phyloP scores from a whole-genome alignment of 1,140 invertebrate species.

The Drosophila persimilis region DNA sequence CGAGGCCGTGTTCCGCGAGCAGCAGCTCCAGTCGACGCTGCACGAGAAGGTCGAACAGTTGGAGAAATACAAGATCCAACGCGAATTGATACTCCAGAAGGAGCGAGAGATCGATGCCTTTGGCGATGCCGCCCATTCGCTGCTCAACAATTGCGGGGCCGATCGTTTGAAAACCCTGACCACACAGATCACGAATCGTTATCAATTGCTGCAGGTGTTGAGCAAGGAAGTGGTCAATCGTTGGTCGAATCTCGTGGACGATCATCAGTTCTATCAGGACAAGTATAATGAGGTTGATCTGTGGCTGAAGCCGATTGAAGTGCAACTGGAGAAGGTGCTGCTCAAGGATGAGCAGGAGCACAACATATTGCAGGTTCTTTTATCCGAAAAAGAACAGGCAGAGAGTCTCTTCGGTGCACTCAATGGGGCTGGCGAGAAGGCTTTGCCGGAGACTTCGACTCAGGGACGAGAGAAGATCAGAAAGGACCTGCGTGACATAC shows the following conservation, averaged over 20 bases:
- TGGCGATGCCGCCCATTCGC: constrained; percentile 93
- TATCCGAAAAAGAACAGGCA: constrained; percentile 92
- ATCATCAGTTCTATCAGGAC: constrained; percentile 92
- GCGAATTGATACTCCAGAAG: constrained; percentile 89
- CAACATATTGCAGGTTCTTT: constrained; percentile 88
- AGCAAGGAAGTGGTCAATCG: constrained; percentile 95
- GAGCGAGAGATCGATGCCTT: constrained; percentile 94
- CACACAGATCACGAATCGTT: constrained; percentile 94
- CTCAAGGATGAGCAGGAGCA: constrained; percentile 85
- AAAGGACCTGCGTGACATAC: constrained; percentile 89
- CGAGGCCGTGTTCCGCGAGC: constrained; percentile 93
- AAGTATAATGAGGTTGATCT: constrained; percentile 89
- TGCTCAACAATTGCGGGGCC: constrained; percentile 92
- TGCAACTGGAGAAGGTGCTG: constrained; percentile 87
- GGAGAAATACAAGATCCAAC: constrained; percentile 88
- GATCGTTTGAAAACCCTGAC: constrained; percentile 94
- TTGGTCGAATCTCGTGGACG: constrained; percentile 92
- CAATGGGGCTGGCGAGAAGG: constrained; percentile 91
- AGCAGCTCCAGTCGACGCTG: constrained; percentile 91
- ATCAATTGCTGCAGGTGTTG: constrained; percentile 91
- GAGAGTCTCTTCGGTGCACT: constrained; percentile 89
- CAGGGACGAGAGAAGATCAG: constrained; percentile 94
- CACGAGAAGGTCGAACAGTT: constrained; percentile 91
- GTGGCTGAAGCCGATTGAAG: constrained; percentile 91
- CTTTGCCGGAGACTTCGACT: constrained; percentile 95